Evolutionary conservation across 2,113 vertebrate species (phyloP).

Genomic region (Phaethornis superciliosus): DNA sequence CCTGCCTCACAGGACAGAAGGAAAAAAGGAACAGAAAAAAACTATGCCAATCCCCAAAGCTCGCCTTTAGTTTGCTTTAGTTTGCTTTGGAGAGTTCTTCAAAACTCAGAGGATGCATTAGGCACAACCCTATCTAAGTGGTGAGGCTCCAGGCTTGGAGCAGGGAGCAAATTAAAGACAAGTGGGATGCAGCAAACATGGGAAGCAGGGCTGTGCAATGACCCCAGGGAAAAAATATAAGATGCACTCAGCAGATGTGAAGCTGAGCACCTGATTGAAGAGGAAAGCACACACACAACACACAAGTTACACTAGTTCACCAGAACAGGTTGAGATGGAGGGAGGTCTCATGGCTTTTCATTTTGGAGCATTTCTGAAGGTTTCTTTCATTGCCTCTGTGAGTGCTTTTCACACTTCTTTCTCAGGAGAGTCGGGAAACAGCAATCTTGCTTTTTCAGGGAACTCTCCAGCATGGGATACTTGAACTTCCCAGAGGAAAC

Average conservation of each 20-base stretch:
- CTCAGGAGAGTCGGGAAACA: not conserved
- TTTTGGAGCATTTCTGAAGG: not conserved
- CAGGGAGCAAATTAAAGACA: not conserved
- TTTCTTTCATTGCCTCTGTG: not conserved
- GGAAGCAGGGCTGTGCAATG: not conserved
- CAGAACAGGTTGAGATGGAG: not conserved
- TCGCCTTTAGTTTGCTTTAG: not conserved
- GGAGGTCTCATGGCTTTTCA: not conserved
- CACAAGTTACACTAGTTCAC: not conserved
- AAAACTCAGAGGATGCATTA: not conserved
- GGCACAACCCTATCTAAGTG: accelerated
- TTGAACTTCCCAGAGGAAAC: not conserved
- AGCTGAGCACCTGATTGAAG: not conserved
- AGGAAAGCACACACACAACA: not conserved
- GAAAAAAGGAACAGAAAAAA: not conserved
- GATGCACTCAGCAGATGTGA: not conserved
- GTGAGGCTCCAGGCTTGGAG: not conserved
- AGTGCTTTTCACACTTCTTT: not conserved
- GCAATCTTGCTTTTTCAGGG: not conserved
- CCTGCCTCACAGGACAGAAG: not conserved
- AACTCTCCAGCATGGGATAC: not conserved
- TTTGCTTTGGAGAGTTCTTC: not conserved
- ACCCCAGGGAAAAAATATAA: not conserved
- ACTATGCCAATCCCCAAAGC: not conserved
- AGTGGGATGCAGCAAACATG: not conserved